Evolutionary conservation across 2,797 vertebrate species (phyloP).

Genomic region (Chrosomus eos): DNA sequence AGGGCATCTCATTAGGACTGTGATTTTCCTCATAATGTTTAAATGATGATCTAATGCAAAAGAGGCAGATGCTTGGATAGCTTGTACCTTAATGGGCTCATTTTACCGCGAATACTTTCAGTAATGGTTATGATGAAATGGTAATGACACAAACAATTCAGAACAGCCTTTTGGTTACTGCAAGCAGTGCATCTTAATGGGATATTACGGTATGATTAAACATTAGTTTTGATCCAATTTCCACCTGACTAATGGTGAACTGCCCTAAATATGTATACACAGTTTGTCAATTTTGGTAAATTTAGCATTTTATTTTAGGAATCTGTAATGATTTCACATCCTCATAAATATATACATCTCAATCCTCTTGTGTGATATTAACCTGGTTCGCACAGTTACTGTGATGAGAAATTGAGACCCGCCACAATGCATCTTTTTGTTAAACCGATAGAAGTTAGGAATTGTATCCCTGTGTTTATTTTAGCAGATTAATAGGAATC

Average conservation of each 20-base stretch:
- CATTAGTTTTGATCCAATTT: slow-evolving; percentile 11
- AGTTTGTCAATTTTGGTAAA: neutral
- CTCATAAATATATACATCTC: neutral
- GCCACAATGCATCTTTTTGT: neutral
- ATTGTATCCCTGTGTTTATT: neutral
- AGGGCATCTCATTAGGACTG: neutral
- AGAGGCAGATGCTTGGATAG: neutral
- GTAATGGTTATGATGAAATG: slow-evolving; percentile 11
- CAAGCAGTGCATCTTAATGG: slow-evolving; percentile 11
- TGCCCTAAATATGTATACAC: neutral
- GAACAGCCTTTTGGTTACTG: slow-evolving; percentile 10
- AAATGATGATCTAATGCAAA: neutral
- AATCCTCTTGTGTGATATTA: neutral
- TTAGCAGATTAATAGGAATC: too few relatives aligned
- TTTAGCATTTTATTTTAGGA: neutral
- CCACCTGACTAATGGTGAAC: neutral
- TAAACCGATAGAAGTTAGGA: neutral
- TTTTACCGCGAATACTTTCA: neutral
- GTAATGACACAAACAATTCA: slow-evolving; percentile 26
- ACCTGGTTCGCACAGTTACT: neutral
- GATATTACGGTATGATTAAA: neutral
- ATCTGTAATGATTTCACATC: neutral
- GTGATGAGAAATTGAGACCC: neutral
- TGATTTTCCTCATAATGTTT: neutral
- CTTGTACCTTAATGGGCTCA: slow-evolving; percentile 20